phyloP scores from a whole-genome alignment of 2,888 invertebrate species.

The Rhabditophanes sp. region DNA sequence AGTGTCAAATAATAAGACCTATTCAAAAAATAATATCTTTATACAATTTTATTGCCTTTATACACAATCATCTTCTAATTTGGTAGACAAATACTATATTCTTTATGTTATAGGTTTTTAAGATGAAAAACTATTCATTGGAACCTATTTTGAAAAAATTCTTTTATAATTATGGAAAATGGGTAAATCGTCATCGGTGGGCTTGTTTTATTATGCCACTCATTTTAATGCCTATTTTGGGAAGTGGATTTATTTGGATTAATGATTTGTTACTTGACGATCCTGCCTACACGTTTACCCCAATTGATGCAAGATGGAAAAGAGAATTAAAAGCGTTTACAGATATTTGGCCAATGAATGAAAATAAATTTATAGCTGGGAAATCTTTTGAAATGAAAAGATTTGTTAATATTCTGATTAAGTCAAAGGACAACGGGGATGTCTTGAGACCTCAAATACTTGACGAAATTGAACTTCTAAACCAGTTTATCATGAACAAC shows the following conservation, averaged over 20 bases:
- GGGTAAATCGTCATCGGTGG: conserved; percentile 22
- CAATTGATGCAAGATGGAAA: conserved; percentile 38
- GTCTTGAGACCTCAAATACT: conserved; percentile 29
- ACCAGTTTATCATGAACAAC: conserved; percentile 33
- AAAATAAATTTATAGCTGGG: conserved; percentile 40
- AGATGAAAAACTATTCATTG: conserved; percentile 14
- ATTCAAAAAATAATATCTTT: too few species aligned
- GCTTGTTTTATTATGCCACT: conserved; percentile 25
- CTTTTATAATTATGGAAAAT: conserved; percentile 35
- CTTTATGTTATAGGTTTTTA: too few species aligned
- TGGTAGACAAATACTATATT: too few species aligned
- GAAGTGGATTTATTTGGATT: conserved; percentile 29
- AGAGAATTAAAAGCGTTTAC: conserved; percentile 32
- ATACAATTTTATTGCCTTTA: too few species aligned
- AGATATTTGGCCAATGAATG: conserved; percentile 37
- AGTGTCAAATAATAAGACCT: too few species aligned
- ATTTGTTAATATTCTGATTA: conserved; percentile 33
- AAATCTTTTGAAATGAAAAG: conserved; percentile 41
- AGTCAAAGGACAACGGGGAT: conserved; percentile 33
- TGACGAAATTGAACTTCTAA: conserved; percentile 31
- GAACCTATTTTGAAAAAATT: conserved; percentile 29
- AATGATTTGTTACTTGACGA: conserved; percentile 34
- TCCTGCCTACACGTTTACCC: conserved; percentile 40
- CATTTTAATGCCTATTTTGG: conserved; percentile 20
- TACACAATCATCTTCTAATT: too few species aligned